phyloP scores from a whole-genome alignment of 2,797 vertebrate genomes.

The Sebastes trivittatus region DNA sequence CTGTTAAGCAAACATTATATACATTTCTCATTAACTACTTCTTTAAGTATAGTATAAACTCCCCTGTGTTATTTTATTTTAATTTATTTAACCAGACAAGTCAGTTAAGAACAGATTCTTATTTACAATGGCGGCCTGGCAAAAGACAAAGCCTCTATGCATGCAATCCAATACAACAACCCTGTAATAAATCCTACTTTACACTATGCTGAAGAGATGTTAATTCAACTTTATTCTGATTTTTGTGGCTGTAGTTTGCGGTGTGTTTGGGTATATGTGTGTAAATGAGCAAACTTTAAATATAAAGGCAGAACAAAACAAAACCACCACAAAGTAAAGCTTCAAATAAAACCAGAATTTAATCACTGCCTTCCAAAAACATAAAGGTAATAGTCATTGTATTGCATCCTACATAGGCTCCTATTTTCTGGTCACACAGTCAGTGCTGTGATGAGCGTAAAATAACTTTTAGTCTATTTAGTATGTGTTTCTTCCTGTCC shows the following conservation, averaged over 20 bases:
- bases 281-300: neutral
- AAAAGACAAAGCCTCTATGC: too few relatives aligned
- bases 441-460: neutral
- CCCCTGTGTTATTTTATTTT: neutral
- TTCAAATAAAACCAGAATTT: neutral
- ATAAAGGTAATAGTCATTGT: neutral
- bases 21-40: neutral
- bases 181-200: neutral
- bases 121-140: too few relatives aligned
- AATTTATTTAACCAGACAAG: neutral
- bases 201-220: neutral
- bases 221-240: neutral
- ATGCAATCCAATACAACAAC: neutral
- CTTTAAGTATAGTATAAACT: neutral
- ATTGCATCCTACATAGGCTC: neutral
- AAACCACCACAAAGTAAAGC: neutral
- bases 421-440: neutral
- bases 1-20: neutral
- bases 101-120: too few relatives aligned
- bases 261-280: neutral
- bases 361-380: neutral
- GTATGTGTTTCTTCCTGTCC: neutral
- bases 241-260: neutral
- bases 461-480: neutral
- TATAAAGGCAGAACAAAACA: neutral